phyloP scores from a whole-genome alignment of 2,113 vertebrate genomes.

The Azemiops feae region DNA sequence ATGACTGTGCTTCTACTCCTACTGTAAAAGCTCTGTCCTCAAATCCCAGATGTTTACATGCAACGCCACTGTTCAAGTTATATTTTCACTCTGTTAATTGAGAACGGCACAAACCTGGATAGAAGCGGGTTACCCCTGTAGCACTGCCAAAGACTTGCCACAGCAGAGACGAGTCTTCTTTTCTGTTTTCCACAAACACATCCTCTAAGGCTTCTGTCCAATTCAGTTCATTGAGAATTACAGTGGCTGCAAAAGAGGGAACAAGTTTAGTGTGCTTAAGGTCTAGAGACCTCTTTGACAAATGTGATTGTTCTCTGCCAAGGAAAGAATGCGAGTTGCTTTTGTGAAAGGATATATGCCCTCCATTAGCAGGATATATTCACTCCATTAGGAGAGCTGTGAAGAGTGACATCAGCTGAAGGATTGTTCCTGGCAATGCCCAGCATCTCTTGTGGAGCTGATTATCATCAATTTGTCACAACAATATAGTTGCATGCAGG shows the following conservation, averaged over 20 bases:
- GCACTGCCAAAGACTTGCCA: slow-evolving; percentile 98
- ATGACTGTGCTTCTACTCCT: background rate
- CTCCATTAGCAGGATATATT: background rate
- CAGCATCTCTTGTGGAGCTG: background rate
- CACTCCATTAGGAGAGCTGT: background rate
- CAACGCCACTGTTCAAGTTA: background rate
- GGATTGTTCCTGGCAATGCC: background rate
- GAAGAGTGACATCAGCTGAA: background rate
- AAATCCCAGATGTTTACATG: background rate
- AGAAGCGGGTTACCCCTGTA: slow-evolving; percentile 95
- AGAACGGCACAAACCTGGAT: slow-evolving; percentile 79
- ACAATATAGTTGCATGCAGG: background rate
- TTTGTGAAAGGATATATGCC: background rate
- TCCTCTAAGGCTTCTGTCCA: slow-evolving; percentile 94
- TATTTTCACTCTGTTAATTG: fast-evolving
- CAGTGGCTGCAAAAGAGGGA: slow-evolving; percentile 75
- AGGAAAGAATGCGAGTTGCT: background rate
- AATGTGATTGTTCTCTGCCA: background rate
- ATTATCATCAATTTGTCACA: background rate
- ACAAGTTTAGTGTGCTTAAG: fast-evolving
- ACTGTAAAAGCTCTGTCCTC: background rate
- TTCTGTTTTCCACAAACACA: slow-evolving; percentile 90
- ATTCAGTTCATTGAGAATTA: slow-evolving; percentile 95
- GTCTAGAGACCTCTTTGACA: background rate
- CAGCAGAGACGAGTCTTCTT: slow-evolving; percentile 89